Evolutionary conservation across 2,888 invertebrate genomes (phyloP).

Genomic region (Gerris lacustris): DNA sequence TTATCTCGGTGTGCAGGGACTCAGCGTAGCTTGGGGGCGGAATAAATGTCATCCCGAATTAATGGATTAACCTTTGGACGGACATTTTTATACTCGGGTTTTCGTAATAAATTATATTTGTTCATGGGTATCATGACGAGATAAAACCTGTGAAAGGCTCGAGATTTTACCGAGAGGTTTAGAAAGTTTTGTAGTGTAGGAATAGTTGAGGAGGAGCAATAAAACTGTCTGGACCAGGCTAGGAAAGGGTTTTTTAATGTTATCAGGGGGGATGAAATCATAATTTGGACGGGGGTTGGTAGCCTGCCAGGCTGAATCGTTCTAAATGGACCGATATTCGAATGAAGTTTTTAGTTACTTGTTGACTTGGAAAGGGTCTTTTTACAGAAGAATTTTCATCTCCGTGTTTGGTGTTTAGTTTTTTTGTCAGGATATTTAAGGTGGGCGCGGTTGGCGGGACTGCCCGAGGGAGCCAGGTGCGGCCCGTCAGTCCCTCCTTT

Average conservation of each 20-base stretch:
- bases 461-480: not conserved
- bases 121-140: not conserved
- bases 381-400: not conserved
- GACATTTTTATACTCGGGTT: slow-evolving; percentile 2
- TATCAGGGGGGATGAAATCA: not conserved
- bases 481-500: not conserved
- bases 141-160: not conserved
- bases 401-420: no score
- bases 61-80: slow-evolving; percentile 3
- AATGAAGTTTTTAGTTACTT: not conserved
- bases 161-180: not conserved
- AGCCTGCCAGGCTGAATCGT: not conserved
- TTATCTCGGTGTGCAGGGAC: not conserved
- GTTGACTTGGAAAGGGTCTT: not conserved
- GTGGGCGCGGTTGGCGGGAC: not conserved
- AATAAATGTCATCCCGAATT: not conserved
- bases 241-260: not conserved
- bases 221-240: not conserved
- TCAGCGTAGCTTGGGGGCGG: not conserved
- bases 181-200: not conserved
- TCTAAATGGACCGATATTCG: not conserved
- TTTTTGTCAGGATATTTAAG: not conserved
- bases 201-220: not conserved
- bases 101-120: not conserved
- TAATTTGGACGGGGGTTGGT: not conserved